Base-by-base conservation (phyloP, 1,140 invertebrate species). In the Subanguina moxae region DNA sequence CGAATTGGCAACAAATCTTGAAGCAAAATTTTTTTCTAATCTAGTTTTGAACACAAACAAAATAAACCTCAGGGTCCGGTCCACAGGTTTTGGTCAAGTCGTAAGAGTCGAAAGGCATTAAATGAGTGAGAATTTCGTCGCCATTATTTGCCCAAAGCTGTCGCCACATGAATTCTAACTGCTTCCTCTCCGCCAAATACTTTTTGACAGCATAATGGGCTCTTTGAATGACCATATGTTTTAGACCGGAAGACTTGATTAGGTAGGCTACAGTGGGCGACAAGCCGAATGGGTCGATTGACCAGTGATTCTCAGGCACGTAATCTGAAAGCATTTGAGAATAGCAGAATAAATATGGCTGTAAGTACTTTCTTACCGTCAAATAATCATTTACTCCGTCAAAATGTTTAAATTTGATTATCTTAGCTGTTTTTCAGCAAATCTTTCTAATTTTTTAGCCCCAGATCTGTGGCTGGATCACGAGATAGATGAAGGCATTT, bases 101-200 rank as follows among this genome's bases (percentile, higher is more conserved):
- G 80, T 99, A 99, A 45, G 91, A 93, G 84, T 97, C 97, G 84
- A 98, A 99, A 17, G 95, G 95, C 92, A 97, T 96, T 87, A 97
- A 88, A 78, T 98, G 94, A 13, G 93, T 94, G 62, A 95, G 89
- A 23, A 98, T 88, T 72, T 94, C 92, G n/a, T 19, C 23, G 13
- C 8, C 11, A 7, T 19, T 3, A 21, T 3, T n/a, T 9, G 21
- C 43, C 42, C 65, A 64, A 38, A 89, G 82, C 83, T 98, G 95
- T 42, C 92, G 87, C 95, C 95, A 99, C 30, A 88, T 84, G 82
- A 96, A 96, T 85, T 96, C 95, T 28, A 98, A 83, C 68, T 90
- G 87, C 74, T 90, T 89, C n/a, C 88, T 86, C 74, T 84, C 85
- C 0, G 93, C 91, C 7, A 97, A 84, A 77, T 89, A 88, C 77